Base-by-base conservation (phyloP, 2,888 invertebrate genomes). In the Agelastica alni region DNA sequence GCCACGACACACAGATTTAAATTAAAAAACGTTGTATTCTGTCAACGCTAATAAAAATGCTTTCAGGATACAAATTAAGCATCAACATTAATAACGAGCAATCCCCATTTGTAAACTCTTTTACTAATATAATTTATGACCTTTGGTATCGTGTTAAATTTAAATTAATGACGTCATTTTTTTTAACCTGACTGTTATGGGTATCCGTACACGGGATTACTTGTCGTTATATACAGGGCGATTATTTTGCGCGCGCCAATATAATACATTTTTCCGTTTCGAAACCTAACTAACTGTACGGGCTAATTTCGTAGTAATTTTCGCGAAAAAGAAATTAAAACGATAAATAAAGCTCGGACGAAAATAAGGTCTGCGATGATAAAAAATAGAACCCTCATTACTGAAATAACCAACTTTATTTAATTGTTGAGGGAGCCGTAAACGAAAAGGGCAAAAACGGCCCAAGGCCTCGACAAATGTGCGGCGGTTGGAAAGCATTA, bases 41-140 rank as follows among this genome's bases (percentile, higher is more conserved):
- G 70, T 68, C 70, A 62, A 17, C 61, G 58, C 66, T 72, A 73
- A 74, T 72, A 74, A 75, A 75, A 75, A 75, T 73, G 75, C 74
- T 75, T 75, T 75, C 72, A 72, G 73, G 72, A 69, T 58, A 64
- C 72, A 36, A 72, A 73, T 74, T 70, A 72, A 72, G 71, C 68
- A 64, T 59, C 61, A 58, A 66, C 71, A 73, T 74, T 75, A 71
- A 73, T 75, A 73, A 60, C 58, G 53, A 51, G 51, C 59, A 61
- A 64, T 63, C 64, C 52, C 53, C 66, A 63, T 66, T 66, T 67
- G 66, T 66, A 63, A 60, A 58, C 56, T 57, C 59, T 65, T 60
- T 67, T 63, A 65, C 60, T 64, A 61, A 66, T 61, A 66, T 64
- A 62, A 67, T 67, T 67, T 66, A 67, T 64, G 63, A 53, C 22